Conservation (phyloP, 2,888 invertebrate genomes). For the Habrosyne pyritoides region DNA sequence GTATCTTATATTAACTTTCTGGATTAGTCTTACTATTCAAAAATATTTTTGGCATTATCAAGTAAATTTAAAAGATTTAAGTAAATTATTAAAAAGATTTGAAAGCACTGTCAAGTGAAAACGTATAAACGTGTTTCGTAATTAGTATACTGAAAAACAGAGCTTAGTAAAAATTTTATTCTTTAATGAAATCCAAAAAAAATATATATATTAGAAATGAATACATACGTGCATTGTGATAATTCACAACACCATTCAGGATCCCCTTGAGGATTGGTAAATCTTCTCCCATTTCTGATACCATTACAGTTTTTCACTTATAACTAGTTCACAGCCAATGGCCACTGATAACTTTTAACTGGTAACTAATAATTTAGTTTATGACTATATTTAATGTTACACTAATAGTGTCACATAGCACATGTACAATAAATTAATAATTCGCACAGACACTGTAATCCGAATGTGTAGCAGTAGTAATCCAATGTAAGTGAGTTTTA, state of each 20-base stretch:
- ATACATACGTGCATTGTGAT: conserved; percentile 97
- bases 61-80: not conserved
- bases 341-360: conserved; percentile 71
- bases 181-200: too few species aligned
- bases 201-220: conserved; percentile 4
- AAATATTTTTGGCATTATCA: not conserved
- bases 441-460: conserved; percentile 78
- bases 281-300: conserved; percentile 92
- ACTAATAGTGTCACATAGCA: conserved; percentile 68
- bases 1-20: not conserved
- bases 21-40: not conserved
- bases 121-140: too few species aligned
- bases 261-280: conserved; percentile 95
- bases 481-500: conserved; percentile 56
- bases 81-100: not conserved
- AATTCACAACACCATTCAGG: conserved; percentile 94
- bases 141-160: too few species aligned
- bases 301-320: conserved; percentile 76
- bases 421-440: conserved; percentile 40
- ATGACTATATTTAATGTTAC: conserved; percentile 54
- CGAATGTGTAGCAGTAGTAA: conserved; percentile 55
- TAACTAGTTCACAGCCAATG: conserved; percentile 79
- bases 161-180: too few species aligned
- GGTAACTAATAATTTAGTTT: conserved; percentile 70
- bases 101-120: not conserved